Percentiles rank a stretch among this genome's conserved stretches.
These are phyloP conservation scores for Calidris pugnax DNA, from an alignment of 2,113 vertebrate species.

Conservation along the genomic window DNA sequence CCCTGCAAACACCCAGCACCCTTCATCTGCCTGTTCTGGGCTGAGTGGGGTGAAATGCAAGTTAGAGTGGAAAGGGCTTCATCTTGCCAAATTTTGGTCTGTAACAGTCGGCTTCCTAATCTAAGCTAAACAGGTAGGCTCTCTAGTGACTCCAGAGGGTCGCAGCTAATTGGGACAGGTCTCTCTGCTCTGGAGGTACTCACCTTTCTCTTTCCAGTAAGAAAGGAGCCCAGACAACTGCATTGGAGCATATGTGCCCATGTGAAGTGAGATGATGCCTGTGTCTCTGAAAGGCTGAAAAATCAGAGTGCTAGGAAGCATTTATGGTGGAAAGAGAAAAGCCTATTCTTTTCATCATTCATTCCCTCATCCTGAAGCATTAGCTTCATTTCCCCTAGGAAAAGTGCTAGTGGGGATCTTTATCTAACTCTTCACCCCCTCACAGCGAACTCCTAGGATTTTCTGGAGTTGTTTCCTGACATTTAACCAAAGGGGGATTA, in stretches of 20 bases:
- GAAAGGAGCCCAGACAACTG: neutral
- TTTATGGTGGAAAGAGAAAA: neutral
- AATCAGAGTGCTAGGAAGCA: neutral
- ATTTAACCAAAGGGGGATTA: neutral
- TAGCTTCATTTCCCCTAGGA: neutral
- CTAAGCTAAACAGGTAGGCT: neutral
- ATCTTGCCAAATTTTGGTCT: neutral
- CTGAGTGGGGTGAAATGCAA: neutral
- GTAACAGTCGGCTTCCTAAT: neutral
- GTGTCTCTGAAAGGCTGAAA: neutral
- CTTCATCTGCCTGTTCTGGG: neutral
- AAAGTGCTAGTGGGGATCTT: neutral
- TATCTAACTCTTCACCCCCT: neutral
- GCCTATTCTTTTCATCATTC: neutral
- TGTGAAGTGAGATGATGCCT: neutral
- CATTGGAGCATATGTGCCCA: no score
- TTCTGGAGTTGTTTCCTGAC: neutral
- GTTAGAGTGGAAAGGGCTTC: neutral
- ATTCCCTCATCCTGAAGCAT: neutral
- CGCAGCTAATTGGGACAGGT: neutral
- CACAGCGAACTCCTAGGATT: neutral
- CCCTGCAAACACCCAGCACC: neutral
- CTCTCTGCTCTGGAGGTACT: neutral
- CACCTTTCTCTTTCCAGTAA: neutral
- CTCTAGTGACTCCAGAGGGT: neutral